These are phyloP conservation scores for Nannobrachium achirus DNA, from an alignment of 2,113 vertebrate genomes.

Conservation along the genomic window DNA sequence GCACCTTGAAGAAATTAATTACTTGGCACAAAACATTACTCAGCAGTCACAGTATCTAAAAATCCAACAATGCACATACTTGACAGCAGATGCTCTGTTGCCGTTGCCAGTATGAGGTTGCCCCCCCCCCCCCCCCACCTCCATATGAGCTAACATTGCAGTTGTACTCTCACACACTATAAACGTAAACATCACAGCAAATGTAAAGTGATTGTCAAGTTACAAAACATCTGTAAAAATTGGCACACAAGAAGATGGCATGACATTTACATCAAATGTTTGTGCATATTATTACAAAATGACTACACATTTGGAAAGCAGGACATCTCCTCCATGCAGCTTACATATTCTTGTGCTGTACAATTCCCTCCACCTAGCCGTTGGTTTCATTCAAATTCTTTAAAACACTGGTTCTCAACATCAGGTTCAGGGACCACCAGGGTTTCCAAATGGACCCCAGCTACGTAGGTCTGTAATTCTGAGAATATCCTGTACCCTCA, in stretches of 20 bases:
- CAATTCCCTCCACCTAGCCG: constrained; percentile 30
- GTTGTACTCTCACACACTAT: constrained; percentile 35
- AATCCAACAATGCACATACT: constrained; percentile 43
- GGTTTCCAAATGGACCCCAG: too few relatives aligned
- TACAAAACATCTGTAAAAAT: constrained; percentile 70
- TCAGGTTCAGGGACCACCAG: too few relatives aligned
- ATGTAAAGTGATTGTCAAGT: constrained; percentile 60
- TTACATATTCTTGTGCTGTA: constrained; percentile 22
- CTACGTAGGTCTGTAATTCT: too few relatives aligned
- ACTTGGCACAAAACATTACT: constrained; percentile 38
- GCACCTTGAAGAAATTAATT: constrained; percentile 35
- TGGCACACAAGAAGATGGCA: constrained; percentile 63
- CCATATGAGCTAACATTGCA: constrained; percentile 35
- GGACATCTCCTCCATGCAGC: constrained; percentile 24
- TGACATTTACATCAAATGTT: constrained; percentile 43
- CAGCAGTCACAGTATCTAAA: constrained; percentile 35
- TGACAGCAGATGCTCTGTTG: constrained; percentile 45
- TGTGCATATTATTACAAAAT: constrained; percentile 1
- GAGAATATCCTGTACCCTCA: too few relatives aligned
- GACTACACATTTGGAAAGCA: constrained; percentile 52
- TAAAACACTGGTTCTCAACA: constrained; percentile 6
- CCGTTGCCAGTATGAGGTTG: constrained; percentile 26
- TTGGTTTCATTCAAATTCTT: constrained; percentile 21
- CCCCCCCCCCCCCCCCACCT: constrained; percentile 3
- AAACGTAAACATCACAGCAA: constrained; percentile 28